Conservation (phyloP, 2,113 vertebrate species). For the Myrmophylax atrothorax region DNA sequence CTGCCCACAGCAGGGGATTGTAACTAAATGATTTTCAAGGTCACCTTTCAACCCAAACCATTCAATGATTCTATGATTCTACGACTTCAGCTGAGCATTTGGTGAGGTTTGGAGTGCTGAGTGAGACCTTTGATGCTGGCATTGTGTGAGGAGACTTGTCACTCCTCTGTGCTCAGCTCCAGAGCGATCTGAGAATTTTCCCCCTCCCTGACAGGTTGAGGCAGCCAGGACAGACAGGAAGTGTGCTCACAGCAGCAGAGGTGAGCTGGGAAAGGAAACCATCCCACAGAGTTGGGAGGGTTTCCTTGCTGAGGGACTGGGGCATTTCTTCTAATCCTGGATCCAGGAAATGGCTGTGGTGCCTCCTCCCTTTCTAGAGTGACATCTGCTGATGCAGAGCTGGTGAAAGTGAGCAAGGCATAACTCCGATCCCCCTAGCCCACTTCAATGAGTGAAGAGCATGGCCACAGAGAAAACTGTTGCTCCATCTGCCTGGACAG, state of each 20-base stretch:
- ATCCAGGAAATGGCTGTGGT: not conserved
- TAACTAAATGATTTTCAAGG: not conserved
- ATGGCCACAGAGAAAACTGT: not conserved
- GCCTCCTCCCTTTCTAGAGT: not conserved
- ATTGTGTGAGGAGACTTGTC: not conserved
- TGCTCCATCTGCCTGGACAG: not conserved
- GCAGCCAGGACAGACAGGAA: not conserved
- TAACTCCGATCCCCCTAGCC: not conserved
- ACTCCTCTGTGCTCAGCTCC: not conserved
- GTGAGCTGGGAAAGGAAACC: not conserved
- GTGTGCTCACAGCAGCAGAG: not conserved
- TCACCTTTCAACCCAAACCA: not conserved
- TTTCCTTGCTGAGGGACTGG: not conserved
- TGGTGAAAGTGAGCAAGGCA: not conserved
- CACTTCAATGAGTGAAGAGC: not conserved
- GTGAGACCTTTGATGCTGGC: not conserved
- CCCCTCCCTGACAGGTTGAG: not conserved
- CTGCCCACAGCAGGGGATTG: not conserved
- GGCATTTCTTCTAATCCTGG: not conserved
- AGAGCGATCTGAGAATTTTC: not conserved
- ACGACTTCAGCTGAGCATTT: not conserved
- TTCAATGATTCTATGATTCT: not conserved
- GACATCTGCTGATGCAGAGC: not conserved
- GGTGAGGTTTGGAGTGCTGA: not conserved
- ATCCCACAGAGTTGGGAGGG: too few relatives aligned